phyloP scores from a whole-genome alignment of 2,113 vertebrate species.

The Mixornis gularis region DNA sequence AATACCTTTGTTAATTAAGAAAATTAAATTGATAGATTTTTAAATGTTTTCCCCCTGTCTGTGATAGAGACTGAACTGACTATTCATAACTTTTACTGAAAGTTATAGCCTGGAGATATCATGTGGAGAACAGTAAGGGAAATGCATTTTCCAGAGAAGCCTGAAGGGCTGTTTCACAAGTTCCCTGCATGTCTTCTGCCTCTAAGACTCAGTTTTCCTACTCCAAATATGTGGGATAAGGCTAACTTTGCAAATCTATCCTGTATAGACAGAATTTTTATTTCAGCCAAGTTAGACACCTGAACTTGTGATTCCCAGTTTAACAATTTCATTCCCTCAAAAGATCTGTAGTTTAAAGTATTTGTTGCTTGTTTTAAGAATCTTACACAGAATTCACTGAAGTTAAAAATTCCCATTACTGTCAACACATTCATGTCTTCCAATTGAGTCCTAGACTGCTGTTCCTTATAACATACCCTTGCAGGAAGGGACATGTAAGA shows the following conservation, averaged over 20 bases:
- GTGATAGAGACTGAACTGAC: not conserved
- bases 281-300: not conserved
- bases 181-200: not conserved
- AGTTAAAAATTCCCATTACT: not conserved
- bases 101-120: not conserved
- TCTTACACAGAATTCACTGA: not conserved
- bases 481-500: accelerated
- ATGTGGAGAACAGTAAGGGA: not conserved
- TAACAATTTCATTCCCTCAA: not conserved
- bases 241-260: not conserved
- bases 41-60: not conserved
- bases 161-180: not conserved
- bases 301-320: not conserved
- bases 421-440: not conserved
- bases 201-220: not conserved
- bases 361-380: not conserved
- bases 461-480: not conserved
- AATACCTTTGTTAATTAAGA: not conserved
- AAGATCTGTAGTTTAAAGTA: not conserved
- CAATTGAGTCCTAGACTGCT: not conserved
- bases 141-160: not conserved
- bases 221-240: not conserved
- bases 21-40: not conserved
- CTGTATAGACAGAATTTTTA: not conserved
- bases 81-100: not conserved